These are phyloP conservation scores for Trochalopteron elliotii DNA, from an alignment of 2,113 vertebrate genomes.

Conservation along the genomic window DNA sequence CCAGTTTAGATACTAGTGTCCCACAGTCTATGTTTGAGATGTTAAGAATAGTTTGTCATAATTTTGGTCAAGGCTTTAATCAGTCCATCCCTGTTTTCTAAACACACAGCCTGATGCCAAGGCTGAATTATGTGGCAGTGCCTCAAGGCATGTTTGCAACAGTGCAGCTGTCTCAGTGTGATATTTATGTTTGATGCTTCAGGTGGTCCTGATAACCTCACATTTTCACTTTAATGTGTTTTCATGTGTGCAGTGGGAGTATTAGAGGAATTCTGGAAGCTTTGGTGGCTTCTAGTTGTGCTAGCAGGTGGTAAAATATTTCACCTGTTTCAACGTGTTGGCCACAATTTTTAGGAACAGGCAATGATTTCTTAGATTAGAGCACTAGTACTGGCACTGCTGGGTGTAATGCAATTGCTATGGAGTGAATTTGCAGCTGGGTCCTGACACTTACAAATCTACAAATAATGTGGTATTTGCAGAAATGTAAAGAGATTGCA, in stretches of 20 bases:
- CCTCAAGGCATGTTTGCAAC: not conserved
- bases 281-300: not conserved
- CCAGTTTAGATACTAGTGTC: not conserved
- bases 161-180: not conserved
- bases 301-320: not conserved
- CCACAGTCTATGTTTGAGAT: not conserved
- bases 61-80: not conserved
- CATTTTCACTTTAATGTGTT: not conserved
- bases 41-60: not conserved
- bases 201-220: not conserved
- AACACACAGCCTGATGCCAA: rapidly evolving
- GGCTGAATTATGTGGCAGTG: not conserved
- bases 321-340: rapidly evolving
- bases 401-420: not conserved
- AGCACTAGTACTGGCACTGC: not conserved
- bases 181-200: not conserved
- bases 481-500: not conserved
- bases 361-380: not conserved
- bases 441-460: not conserved
- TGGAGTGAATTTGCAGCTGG: not conserved
- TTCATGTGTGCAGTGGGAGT: not conserved
- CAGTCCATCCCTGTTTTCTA: not conserved
- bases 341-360: not conserved
- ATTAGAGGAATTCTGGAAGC: not conserved
- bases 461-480: not conserved